Evolutionary conservation across 2,797 vertebrate species (phyloP).

Genomic region (Rousettus madagascariensis): DNA sequence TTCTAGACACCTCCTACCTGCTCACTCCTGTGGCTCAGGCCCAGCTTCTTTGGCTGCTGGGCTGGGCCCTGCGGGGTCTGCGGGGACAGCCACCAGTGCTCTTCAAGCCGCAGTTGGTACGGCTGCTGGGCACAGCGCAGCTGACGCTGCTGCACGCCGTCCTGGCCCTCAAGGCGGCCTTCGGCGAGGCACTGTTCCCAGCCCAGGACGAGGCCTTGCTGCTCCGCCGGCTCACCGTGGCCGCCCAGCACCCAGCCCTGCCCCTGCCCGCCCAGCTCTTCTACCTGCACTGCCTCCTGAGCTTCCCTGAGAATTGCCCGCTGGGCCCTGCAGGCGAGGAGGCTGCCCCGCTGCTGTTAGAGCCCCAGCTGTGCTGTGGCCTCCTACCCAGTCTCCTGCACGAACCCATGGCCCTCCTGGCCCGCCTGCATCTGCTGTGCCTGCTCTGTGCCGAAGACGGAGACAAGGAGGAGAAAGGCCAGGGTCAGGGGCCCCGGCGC

Average conservation of each 20-base stretch:
- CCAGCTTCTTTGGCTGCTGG: constrained; percentile 86
- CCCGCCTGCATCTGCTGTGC: constrained; percentile 88
- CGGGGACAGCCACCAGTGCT: constrained; percentile 88
- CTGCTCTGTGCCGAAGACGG: constrained; percentile 88
- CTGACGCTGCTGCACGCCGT: constrained; percentile 88
- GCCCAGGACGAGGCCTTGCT: constrained; percentile 91
- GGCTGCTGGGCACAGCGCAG: constrained; percentile 89
- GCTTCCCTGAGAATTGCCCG: constrained; percentile 93
- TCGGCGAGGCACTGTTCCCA: constrained; percentile 93
- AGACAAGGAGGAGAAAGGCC: constrained; percentile 82
- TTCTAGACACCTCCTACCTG: constrained; percentile 91
- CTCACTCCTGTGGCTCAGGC: constrained; percentile 89
- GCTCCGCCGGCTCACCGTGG: constrained; percentile 88
- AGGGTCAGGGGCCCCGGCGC: constrained; percentile 80
- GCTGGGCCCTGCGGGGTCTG: constrained; percentile 89
- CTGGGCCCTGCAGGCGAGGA: constrained; percentile 87
- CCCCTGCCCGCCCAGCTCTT: constrained; percentile 87
- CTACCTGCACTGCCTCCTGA: constrained; percentile 90
- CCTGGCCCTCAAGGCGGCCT: constrained; percentile 90
- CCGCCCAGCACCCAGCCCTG: constrained; percentile 91
- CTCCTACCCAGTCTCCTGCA: constrained; percentile 90
- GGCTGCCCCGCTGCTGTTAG: constrained; percentile 88
- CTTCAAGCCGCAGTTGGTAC: constrained; percentile 92
- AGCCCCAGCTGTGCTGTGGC: constrained; percentile 82
- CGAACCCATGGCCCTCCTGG: constrained; percentile 87